Evolutionary conservation across 2,113 vertebrate genomes (phyloP), one percentile per base, ranked within the genome.

Genomic region (Motacilla tschutschensis): DNA sequence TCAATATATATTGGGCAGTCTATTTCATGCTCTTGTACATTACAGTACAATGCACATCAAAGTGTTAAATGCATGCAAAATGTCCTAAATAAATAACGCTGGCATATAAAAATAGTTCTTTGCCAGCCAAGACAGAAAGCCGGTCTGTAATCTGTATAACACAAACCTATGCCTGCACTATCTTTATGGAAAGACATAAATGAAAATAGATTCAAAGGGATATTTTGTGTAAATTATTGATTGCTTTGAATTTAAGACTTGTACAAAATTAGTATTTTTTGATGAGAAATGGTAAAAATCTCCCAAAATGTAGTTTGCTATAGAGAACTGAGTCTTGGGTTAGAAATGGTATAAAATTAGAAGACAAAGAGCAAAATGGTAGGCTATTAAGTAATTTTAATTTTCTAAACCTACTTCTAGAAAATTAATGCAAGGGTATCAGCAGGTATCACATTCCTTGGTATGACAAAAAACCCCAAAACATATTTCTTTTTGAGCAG

Each of bases 21-120:
- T 70, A 36, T n/a, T 74, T 78, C 43, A 51, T 26, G 48, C 12
- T 47, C 24, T 51, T 50, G 17, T 38, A 26, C 6, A 54, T 41
- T 2, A 1, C 24, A 47, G 8, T 43, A n/a, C 43, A 65, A 25
- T 41, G 21, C 33, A 77, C 0, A 0, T 35, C 26, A 26, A 29
- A 44, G 64, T 70, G 47, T 35, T 58, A 74, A 70, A 74, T 48
- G 12, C 9, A 60, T 57, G 75, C 29, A 65, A 50, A 58, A 28
- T 33, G 12, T 71, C 50, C 48, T 50, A 69, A 71, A 80, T 59
- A 85, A 85, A 57, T 47, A 67, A 44, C 1, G 0, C 2, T 81
- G 33, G 12, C 21, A 59, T 54, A 59, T 19, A 58, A 85, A 83
- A 71, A 40, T 66, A 74, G 9, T 78, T 71, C 22, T 88, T 81